Evolutionary conservation across 30 jellyfish, hydroid and myxozoan species (phyloP).

Genomic region (Sanderia malayensis): DNA sequence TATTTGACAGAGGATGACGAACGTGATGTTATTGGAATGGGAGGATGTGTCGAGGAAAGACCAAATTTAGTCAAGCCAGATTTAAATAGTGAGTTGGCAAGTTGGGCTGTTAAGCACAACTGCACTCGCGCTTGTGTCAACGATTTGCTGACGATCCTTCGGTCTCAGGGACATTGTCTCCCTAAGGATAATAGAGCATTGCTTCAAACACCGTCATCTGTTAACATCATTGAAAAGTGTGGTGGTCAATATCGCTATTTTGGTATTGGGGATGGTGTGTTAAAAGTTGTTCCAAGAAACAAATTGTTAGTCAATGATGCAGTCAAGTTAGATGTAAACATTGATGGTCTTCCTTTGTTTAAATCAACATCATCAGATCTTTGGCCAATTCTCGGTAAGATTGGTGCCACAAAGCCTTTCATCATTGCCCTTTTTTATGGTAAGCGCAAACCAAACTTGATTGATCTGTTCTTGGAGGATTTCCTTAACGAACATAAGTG

Average conservation of each 20-base stretch:
- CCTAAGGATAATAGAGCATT: slow-evolving; percentile 7
- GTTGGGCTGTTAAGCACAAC: too few species aligned
- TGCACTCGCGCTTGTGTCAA: slow-evolving; percentile 6
- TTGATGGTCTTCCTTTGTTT: slow-evolving; percentile 47
- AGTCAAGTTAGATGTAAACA: not conserved
- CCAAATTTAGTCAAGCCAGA: too few species aligned
- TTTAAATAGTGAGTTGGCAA: too few species aligned
- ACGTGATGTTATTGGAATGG: too few species aligned
- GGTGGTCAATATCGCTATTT: slow-evolving; percentile 16
- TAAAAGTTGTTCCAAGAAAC: not conserved
- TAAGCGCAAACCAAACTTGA: slow-evolving; percentile 7
- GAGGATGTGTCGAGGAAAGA: too few species aligned
- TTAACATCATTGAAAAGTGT: not conserved
- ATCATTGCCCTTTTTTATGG: slow-evolving; percentile 51
- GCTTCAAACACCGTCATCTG: slow-evolving; percentile 11
- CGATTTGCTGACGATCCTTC: not conserved
- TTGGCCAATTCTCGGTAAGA: slow-evolving; percentile 58
- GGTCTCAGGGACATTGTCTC: not conserved
- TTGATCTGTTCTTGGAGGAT: slow-evolving; percentile 13
- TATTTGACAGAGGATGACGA: too few species aligned
- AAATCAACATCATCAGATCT: slow-evolving; percentile 4
- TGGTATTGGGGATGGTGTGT: not conserved
- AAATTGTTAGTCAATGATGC: not conserved
- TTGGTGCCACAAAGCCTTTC: slow-evolving; percentile 15
- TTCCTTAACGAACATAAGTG: slow-evolving; percentile 16